Evolutionary conservation across 2,797 vertebrate species (phyloP).

Genomic region (Lindbergichthys nudifrons): DNA sequence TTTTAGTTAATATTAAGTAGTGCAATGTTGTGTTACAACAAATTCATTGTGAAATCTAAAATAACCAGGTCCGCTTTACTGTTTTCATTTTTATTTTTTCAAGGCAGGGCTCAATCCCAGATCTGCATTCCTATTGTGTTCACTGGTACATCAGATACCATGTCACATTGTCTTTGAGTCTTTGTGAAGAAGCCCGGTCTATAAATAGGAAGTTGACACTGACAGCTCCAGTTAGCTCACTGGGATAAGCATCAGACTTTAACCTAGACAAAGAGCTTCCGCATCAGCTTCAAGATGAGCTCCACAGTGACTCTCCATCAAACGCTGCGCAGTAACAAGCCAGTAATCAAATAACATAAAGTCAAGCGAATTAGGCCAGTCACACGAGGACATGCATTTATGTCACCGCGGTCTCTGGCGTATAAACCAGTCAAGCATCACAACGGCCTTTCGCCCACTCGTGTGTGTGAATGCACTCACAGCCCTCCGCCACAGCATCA

Average conservation of each 20-base stretch:
- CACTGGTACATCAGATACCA: conserved; percentile 63
- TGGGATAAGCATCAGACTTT: conserved; percentile 71
- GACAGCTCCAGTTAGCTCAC: conserved; percentile 78
- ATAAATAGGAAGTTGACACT: conserved; percentile 79
- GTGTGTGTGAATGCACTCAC: neutral
- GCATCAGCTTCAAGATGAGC: conserved; percentile 58
- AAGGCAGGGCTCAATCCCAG: conserved; percentile 3
- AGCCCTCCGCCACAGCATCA: conserved; percentile 20
- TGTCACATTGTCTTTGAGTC: conserved; percentile 71
- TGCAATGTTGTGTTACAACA: too few relatives aligned
- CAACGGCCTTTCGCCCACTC: conserved; percentile 11
- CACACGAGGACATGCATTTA: conserved; percentile 30
- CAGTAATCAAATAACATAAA: conserved; percentile 66
- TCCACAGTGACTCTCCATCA: conserved; percentile 42
- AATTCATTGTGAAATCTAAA: too few relatives aligned
- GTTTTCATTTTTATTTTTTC: neutral
- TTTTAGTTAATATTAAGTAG: too few relatives aligned
- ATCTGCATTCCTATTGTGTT: conserved; percentile 19
- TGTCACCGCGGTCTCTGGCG: conserved; percentile 22
- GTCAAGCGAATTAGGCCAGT: conserved; percentile 47
- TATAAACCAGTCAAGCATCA: conserved; percentile 27
- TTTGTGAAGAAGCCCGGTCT: conserved; percentile 67
- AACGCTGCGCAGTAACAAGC: conserved; percentile 48
- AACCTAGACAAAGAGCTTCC: conserved; percentile 69
- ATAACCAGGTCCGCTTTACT: neutral